A percentile compares a stretch with the other conserved stretches of the same genome.
Evolutionary conservation across 2,797 vertebrate genomes (phyloP).

Genomic region (Falco biarmicus): DNA sequence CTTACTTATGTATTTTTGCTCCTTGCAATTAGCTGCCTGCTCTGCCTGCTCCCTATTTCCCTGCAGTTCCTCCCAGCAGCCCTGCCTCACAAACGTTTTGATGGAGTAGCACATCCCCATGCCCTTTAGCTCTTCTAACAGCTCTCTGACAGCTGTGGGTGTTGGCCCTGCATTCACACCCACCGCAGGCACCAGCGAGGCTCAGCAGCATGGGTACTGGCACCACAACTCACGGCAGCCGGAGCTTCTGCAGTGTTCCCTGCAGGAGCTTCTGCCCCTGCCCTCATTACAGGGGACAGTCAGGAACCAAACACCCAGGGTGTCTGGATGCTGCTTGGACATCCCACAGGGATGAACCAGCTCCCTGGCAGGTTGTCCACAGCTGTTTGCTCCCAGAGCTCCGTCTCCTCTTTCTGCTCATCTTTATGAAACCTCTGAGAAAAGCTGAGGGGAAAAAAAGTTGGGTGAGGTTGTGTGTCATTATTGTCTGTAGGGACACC

Average conservation of each 20-base stretch:
- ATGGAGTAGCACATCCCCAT: background rate
- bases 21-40: conserved; percentile 49
- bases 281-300: background rate
- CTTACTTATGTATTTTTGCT: conserved; percentile 25
- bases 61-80: conserved; percentile 15
- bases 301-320: background rate
- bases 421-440: background rate
- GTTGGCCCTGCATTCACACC: background rate
- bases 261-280: background rate
- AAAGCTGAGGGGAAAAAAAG: background rate
- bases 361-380: background rate
- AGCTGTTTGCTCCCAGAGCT: background rate
- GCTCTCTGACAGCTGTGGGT: background rate
- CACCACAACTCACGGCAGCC: background rate
- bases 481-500: background rate
- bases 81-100: background rate
- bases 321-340: background rate
- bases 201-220: background rate
- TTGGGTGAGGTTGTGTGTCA: background rate
- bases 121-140: background rate
- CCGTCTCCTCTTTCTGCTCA: background rate
- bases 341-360: background rate
- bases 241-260: background rate
- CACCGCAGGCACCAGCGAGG: background rate
- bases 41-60: conserved; percentile 50